Conservation (phyloP, 2,888 invertebrate genomes). For the Drosophila paucipuncta region DNA sequence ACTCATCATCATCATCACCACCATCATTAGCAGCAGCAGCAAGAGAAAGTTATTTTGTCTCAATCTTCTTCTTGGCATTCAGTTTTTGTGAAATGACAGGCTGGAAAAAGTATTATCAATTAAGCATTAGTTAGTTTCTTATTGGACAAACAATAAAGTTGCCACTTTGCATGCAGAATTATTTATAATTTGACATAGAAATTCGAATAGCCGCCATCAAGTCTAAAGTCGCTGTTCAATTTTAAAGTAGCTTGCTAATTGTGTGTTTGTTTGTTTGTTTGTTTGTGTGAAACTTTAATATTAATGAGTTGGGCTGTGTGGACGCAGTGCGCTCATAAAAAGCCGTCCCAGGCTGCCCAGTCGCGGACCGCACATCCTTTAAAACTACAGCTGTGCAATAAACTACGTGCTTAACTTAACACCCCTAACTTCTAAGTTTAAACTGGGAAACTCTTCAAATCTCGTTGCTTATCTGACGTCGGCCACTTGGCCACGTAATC, state of each 20-base stretch:
- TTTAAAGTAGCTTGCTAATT: conserved; percentile 3
- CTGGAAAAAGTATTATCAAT: background rate
- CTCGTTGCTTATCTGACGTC: conserved; percentile 50
- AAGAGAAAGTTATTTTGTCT: background rate
- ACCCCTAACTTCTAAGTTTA: conserved; percentile 73
- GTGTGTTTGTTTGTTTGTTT: conserved; percentile 25
- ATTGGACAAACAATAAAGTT: background rate
- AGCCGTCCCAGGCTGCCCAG: conserved; percentile 29
- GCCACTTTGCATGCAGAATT: background rate
- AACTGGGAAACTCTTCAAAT: conserved; percentile 1
- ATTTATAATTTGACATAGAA: background rate
- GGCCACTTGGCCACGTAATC: conserved; percentile 27
- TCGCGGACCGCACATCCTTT: conserved; percentile 6
- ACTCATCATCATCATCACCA: background rate
- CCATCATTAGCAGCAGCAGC: background rate
- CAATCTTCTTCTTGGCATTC: background rate
- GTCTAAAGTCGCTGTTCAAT: background rate
- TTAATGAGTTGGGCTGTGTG: conserved; percentile 57
- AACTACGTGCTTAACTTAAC: conserved; percentile 40
- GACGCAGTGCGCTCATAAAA: conserved; percentile 70
- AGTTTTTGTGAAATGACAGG: background rate
- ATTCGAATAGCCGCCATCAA: background rate
- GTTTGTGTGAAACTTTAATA: conserved; percentile 56
- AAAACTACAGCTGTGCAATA: conserved; percentile 12
- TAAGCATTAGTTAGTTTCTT: background rate